These are phyloP conservation scores for Thaleichthys pacificus DNA, from an alignment of 2,797 vertebrate species.

Conservation along the genomic window DNA sequence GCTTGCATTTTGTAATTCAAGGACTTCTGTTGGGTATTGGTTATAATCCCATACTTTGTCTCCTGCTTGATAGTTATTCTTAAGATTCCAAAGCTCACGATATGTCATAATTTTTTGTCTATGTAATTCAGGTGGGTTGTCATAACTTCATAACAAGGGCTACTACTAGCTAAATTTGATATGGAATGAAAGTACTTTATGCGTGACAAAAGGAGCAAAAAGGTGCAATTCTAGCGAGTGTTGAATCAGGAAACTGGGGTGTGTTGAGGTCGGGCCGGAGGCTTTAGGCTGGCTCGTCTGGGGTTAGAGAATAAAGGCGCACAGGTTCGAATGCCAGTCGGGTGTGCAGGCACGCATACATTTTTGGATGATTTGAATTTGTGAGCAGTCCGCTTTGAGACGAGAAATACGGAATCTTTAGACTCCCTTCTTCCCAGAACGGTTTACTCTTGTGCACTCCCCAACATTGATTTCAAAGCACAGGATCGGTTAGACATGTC, in stretches of 20 bases:
- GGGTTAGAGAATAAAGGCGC: conserved; percentile 49
- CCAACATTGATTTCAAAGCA: conserved; percentile 2
- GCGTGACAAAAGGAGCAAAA: conserved; percentile 52
- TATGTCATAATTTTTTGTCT: conserved; percentile 55
- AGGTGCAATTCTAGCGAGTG: conserved; percentile 54
- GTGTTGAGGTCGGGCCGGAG: conserved; percentile 36
- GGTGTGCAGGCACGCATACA: conserved; percentile 23
- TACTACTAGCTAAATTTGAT: conserved; percentile 65
- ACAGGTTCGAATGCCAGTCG: conserved; percentile 39
- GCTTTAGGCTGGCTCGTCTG: conserved; percentile 34
- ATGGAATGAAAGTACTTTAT: conserved; percentile 60
- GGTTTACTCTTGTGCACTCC: no score
- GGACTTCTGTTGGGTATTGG: conserved; percentile 57
- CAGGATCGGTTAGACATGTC: conserved; percentile 5
- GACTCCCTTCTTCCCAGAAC: no score
- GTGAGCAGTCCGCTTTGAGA: no score
- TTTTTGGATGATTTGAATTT: no score
- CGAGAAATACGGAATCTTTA: no score
- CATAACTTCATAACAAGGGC: conserved; percentile 81
- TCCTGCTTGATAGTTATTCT: conserved; percentile 63
- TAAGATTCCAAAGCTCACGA: conserved; percentile 60
- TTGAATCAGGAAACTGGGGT: conserved; percentile 35
- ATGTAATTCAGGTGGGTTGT: conserved; percentile 80
- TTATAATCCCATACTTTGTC: conserved; percentile 68
- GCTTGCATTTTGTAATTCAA: conserved; percentile 58